These are phyloP conservation scores for Achroia grisella DNA, from an alignment of 1,140 invertebrate genomes.

Conservation along the genomic window DNA sequence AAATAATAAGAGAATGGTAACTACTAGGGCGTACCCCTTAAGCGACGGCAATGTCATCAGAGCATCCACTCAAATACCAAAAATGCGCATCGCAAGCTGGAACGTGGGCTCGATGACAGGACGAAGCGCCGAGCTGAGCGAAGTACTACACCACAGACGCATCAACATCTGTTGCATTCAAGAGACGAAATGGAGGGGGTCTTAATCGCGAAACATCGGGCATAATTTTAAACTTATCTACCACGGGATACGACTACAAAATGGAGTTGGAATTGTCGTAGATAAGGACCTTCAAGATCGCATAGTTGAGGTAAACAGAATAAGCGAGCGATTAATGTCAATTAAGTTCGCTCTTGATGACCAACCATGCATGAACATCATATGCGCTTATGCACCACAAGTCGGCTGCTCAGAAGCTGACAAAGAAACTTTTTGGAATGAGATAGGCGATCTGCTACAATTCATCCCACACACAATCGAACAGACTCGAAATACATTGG, in stretches of 20 bases:
- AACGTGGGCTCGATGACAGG: slow-evolving; percentile 10
- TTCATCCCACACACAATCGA: slow-evolving; percentile 2
- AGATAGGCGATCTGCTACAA: neutral
- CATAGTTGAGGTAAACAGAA: slow-evolving; percentile 1
- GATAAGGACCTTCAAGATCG: neutral
- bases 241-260: slow-evolving; percentile 1
- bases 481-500: no score
- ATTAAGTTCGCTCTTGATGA: no score
- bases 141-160: slow-evolving; percentile 2
- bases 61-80: slow-evolving; percentile 11
- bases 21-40: slow-evolving; percentile 14
- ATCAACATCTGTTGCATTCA: slow-evolving; percentile 16
- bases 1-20: neutral
- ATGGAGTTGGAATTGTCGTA: slow-evolving; percentile 8
- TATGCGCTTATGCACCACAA: slow-evolving; percentile 8
- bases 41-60: slow-evolving; percentile 13
- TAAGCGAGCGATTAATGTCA: slow-evolving; percentile 5
- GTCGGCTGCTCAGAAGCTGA: neutral
- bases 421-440: slow-evolving; percentile 6
- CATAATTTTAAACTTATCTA: slow-evolving; percentile 10
- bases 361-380: slow-evolving; percentile 1
- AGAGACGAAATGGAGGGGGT: slow-evolving; percentile 15
- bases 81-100: slow-evolving; percentile 4
- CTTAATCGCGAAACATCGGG: slow-evolving; percentile 11
- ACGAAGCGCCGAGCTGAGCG: slow-evolving; percentile 3